phyloP scores from a whole-genome alignment of 2,888 invertebrate genomes.

The Myathropa florea region DNA sequence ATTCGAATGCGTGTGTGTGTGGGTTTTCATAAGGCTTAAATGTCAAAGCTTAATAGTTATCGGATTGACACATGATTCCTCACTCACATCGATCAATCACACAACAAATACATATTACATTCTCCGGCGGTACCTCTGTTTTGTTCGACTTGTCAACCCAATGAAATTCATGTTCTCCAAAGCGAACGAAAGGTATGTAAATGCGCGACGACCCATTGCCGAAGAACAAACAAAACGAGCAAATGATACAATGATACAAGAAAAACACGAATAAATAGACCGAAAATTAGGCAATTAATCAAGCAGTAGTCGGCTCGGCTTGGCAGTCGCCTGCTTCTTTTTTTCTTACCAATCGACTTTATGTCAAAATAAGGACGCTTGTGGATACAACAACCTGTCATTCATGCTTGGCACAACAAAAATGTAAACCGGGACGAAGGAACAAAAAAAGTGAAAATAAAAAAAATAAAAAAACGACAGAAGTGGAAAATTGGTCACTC shows the following conservation, averaged over 20 bases:
- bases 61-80: background rate
- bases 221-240: constrained; percentile 22
- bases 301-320: constrained; percentile 55
- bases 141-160: constrained; percentile 3
- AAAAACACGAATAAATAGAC: constrained; percentile 59
- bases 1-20: background rate
- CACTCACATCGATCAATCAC: constrained; percentile 9
- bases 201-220: constrained; percentile 23
- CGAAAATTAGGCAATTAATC: constrained; percentile 66
- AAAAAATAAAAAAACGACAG: constrained; percentile 6
- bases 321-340: constrained; percentile 26
- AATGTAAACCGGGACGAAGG: constrained; percentile 24
- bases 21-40: background rate
- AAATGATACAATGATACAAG: constrained; percentile 23
- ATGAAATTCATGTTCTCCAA: background rate
- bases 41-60: background rate
- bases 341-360: constrained; percentile 34
- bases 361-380: constrained; percentile 67
- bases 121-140: background rate
- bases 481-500: constrained; percentile 74
- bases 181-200: constrained; percentile 17
- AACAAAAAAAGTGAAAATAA: background rate
- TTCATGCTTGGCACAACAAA: constrained; percentile 51
- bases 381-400: constrained; percentile 58
- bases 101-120: background rate